These are phyloP conservation scores for Stegophylla sp. DNA, from an alignment of 2,888 invertebrate genomes.

Conservation along the genomic window DNA sequence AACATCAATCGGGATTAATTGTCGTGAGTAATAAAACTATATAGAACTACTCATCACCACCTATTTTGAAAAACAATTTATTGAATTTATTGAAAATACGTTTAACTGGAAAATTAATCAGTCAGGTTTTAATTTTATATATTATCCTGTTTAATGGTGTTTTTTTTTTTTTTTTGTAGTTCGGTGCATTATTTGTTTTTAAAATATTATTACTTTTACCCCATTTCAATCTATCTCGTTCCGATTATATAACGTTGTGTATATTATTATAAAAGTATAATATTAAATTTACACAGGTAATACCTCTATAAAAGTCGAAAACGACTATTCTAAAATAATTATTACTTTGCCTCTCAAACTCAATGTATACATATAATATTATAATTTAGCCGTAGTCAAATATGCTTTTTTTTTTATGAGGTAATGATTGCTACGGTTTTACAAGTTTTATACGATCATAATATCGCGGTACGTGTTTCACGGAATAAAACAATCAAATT, in stretches of 20 bases:
- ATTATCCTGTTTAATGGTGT: too few species aligned
- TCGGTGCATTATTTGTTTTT: too few species aligned
- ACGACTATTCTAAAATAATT: conserved; percentile 10
- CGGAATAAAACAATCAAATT: conserved; percentile 28
- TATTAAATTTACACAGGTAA: too few species aligned
- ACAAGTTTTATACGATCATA: conserved; percentile 31
- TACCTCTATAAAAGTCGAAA: background rate
- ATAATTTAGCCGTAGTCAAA: too few species aligned
- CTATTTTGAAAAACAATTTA: conserved; percentile 12
- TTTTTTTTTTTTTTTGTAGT: too few species aligned
- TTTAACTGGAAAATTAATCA: conserved; percentile 8
- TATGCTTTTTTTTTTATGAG: conserved; percentile 18
- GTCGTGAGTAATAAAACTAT: conserved; percentile 48
- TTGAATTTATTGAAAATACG: too few species aligned
- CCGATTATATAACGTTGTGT: background rate
- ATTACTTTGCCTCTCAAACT: background rate
- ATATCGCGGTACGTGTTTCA: background rate
- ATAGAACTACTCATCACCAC: too few species aligned
- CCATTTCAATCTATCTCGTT: background rate
- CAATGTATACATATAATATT: background rate
- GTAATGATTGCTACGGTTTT: conserved; percentile 32
- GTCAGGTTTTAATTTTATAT: background rate
- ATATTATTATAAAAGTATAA: background rate
- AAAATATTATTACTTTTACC: too few species aligned
- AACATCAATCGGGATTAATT: conserved; percentile 44